Evolutionary conservation across 2,888 invertebrate species (phyloP), one percentile per base, ranked within the genome.

Genomic region (Drosophila niveifrons): DNA sequence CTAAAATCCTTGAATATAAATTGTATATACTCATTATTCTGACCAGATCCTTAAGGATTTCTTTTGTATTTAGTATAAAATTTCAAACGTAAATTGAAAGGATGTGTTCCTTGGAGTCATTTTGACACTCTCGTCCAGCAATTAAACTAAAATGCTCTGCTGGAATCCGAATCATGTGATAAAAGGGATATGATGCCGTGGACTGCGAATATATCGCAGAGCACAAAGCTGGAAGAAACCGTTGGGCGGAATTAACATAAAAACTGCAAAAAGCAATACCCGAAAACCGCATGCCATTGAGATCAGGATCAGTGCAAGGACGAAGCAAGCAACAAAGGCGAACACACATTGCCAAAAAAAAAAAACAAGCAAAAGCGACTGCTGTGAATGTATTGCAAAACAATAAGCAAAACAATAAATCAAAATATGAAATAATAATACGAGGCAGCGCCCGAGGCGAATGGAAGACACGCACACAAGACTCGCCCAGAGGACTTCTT

Each of bases 401-500:
- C 88, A 83, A 83, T 88, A 79, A 82, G 88, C 80, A 69, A 87
- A 85, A 87, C 88, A 83, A 83, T 83, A 83, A 83, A 83, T 83
- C 83, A 83, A 83, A 83, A 85, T 79, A 83, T 83, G 88, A 88
- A 88, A 88, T 88, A 88, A 88, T 88, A 83, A 79, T 75, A 68
- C 66, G 34, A 58, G 58, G 50, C 56, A 59, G 67, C 63, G 66
- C 72, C 46, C 57, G 66, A 63, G 76, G 72, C 72, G 56, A 52
- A 58, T 18, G 56, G 58, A 57, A 65, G 73, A 66, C 64, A 70
- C 65, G 53, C 34, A 47, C 57, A 57, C 39, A 63, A 66, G 73
- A 66, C 59, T 75, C 77, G 75, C 75, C 57, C 58, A 64, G 66
- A 64, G 66, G 53, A 62, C 39, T 36, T 41, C 8, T 41, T 23